Conservation (phyloP, 2,888 invertebrate genomes). For the Apamea anceps region DNA sequence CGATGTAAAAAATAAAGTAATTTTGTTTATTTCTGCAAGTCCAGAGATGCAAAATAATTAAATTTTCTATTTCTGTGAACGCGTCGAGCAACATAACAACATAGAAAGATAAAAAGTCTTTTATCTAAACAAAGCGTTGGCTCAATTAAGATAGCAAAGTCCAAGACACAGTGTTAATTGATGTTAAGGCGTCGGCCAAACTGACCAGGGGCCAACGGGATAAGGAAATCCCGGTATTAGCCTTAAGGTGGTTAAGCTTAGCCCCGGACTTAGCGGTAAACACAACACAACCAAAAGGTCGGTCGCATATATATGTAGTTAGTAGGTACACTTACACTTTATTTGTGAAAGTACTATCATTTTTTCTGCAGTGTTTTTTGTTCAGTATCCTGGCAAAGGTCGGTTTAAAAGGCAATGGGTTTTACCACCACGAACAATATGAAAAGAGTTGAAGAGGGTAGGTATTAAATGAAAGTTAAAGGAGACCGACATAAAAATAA, state of each 20-base stretch:
- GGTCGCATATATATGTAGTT: conserved; percentile 59
- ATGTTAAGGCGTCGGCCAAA: conserved; percentile 76
- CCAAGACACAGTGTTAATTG: conserved; percentile 80
- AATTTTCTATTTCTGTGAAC: conserved; percentile 13
- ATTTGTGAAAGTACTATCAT: conserved; percentile 65
- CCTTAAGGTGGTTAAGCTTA: conserved; percentile 79
- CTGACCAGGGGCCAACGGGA: conserved; percentile 79
- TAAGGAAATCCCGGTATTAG: conserved; percentile 83
- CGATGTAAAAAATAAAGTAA: neutral
- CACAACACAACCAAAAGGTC: conserved; percentile 75
- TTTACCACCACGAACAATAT: conserved; percentile 30
- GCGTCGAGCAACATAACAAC: conserved; percentile 1
- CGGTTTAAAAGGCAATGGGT: conserved; percentile 23
- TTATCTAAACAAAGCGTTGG: conserved; percentile 57
- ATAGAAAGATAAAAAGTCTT: conserved; percentile 48
- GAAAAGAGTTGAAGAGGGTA: conserved; percentile 27
- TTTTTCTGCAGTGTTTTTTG: conserved; percentile 58
- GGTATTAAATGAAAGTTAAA: conserved; percentile 26
- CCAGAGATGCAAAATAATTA: conserved; percentile 22
- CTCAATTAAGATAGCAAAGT: conserved; percentile 62
- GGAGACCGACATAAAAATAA: conserved; percentile 42
- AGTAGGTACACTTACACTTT: conserved; percentile 66
- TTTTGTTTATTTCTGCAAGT: conserved; percentile 5
- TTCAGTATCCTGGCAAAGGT: conserved; percentile 8
- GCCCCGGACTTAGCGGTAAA: conserved; percentile 74